Evolutionary conservation across 2,113 vertebrate species (phyloP).

Genomic region (Petrocephalus microphthalmus): DNA sequence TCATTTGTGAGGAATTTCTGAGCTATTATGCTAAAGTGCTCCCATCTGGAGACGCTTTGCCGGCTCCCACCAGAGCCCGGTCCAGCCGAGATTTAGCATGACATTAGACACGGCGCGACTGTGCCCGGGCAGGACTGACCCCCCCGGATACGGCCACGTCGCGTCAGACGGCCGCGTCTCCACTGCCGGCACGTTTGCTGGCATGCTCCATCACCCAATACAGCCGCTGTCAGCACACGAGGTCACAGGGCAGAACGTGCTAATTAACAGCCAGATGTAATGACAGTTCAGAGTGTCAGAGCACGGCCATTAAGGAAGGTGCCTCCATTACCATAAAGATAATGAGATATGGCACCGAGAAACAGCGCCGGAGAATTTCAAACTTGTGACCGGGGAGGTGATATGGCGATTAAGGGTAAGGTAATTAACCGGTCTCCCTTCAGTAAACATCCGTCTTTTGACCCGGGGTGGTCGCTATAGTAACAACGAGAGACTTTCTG

Average conservation of each 20-base stretch:
- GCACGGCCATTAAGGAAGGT: neutral
- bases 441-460: neutral
- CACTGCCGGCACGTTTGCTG: neutral
- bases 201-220: neutral
- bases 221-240: neutral
- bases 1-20: slow-evolving; percentile 63
- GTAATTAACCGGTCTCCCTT: neutral
- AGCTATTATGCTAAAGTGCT: slow-evolving; percentile 62
- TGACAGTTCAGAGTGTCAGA: neutral
- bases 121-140: neutral
- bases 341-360: neutral
- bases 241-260: neutral
- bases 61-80: slow-evolving; percentile 53
- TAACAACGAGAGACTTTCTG: neutral
- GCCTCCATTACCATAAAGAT: neutral
- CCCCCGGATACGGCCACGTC: neutral
- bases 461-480: neutral
- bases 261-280: neutral
- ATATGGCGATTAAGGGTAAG: neutral
- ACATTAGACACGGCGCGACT: neutral
- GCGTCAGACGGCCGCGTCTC: neutral
- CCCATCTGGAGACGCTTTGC: slow-evolving; percentile 60
- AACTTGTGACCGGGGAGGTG: neutral
- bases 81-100: slow-evolving; percentile 11
- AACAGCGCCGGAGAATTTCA: neutral